Evolutionary conservation across 2,797 vertebrate genomes (phyloP).

Genomic region (Anisognathus igniventris): DNA sequence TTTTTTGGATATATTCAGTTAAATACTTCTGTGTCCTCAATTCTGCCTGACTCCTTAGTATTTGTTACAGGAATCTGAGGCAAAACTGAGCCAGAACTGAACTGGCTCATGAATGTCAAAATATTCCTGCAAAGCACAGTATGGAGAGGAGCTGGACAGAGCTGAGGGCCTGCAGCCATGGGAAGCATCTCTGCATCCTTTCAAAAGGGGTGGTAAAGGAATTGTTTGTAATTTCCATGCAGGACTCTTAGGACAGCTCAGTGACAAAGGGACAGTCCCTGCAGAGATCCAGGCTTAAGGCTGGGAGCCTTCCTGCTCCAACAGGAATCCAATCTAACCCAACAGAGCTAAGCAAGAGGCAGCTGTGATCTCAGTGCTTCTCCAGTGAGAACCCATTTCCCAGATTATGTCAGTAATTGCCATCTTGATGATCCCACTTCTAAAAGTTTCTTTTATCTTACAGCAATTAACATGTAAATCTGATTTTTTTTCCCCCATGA

Average conservation of each 20-base stretch:
- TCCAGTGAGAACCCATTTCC: background rate
- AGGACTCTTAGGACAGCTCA: background rate
- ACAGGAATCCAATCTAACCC: background rate
- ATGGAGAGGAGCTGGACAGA: background rate
- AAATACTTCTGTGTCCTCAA: background rate
- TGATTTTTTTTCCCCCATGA: background rate
- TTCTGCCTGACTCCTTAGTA: background rate
- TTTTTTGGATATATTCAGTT: background rate
- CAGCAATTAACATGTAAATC: slow-evolving; percentile 28
- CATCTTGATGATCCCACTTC: background rate
- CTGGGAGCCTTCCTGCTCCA: background rate
- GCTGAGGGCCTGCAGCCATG: background rate
- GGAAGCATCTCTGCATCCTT: background rate
- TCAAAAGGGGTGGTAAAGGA: background rate
- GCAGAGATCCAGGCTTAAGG: background rate
- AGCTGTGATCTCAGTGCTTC: background rate
- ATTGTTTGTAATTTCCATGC: background rate
- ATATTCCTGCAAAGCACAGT: background rate
- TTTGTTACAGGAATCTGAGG: background rate
- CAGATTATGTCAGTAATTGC: background rate
- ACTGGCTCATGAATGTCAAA: background rate
- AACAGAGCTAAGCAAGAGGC: background rate
- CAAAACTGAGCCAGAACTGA: background rate
- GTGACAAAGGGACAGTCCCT: background rate
- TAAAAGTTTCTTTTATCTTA: slow-evolving; percentile 28